A percentile compares a stretch with the other conserved stretches of the same genome.
These are phyloP conservation scores for Alosa sapidissima DNA, from an alignment of 2,797 vertebrate genomes.

Conservation along the genomic window DNA sequence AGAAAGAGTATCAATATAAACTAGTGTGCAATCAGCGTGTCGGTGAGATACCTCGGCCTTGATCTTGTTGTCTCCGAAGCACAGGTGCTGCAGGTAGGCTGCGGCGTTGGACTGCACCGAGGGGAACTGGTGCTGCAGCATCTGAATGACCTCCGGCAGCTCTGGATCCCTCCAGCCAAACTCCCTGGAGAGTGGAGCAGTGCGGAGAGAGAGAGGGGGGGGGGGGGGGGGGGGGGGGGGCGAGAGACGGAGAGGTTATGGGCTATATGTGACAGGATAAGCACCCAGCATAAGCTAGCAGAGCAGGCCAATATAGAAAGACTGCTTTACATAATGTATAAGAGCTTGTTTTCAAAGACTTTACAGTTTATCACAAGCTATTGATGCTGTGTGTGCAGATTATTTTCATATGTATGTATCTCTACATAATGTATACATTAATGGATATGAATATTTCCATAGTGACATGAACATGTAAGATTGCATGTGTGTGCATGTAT, in stretches of 20 bases:
- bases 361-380: slow-evolving; percentile 19
- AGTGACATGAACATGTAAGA: not conserved
- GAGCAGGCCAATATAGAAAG: not conserved
- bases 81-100: slow-evolving; percentile 97
- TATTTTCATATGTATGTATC: not conserved
- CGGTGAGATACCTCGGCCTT: slow-evolving; percentile 85
- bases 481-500: not conserved
- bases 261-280: slow-evolving; percentile 24
- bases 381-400: not conserved
- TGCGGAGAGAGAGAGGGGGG: slow-evolving; percentile 32
- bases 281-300: slow-evolving; percentile 21
- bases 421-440: not conserved
- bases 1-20: not conserved
- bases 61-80: slow-evolving; percentile 99
- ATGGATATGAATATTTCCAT: not conserved
- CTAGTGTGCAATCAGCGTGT: not conserved
- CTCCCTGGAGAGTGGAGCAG: slow-evolving; percentile 77
- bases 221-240: slow-evolving; percentile 31
- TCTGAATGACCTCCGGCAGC: slow-evolving; percentile 98
- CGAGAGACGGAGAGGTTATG: slow-evolving; percentile 42
- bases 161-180: slow-evolving; percentile 99
- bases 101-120: slow-evolving; percentile 98
- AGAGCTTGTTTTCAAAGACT: slow-evolving; percentile 13
- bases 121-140: slow-evolving; percentile 98
- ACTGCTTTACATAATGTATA: not conserved